Evolutionary conservation across 2,113 vertebrate genomes (phyloP).

Genomic region (Mystacornis crossleyi): DNA sequence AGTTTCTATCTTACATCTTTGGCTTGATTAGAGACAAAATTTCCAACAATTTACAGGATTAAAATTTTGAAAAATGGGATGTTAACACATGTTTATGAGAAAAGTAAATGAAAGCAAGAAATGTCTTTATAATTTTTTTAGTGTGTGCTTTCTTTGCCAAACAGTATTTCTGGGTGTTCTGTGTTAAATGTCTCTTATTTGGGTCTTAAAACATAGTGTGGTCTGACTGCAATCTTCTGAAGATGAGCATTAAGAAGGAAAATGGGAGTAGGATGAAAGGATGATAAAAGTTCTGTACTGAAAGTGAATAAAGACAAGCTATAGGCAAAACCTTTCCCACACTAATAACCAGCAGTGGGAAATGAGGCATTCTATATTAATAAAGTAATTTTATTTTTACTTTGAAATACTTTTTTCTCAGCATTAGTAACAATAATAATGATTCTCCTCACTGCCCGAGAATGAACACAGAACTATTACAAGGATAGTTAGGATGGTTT

Average conservation of each 20-base stretch:
- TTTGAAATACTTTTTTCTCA: constrained; percentile 13
- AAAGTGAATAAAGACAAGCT: constrained; percentile 38
- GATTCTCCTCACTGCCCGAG: neutral
- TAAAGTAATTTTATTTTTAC: constrained; percentile 5
- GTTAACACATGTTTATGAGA: neutral
- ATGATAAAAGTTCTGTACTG: neutral
- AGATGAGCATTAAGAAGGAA: constrained; percentile 4
- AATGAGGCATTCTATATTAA: constrained; percentile 2
- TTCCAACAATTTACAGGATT: neutral
- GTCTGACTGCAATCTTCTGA: neutral
- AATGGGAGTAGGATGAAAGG: constrained; percentile 5
- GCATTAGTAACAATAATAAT: constrained; percentile 22
- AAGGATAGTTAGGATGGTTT: neutral
- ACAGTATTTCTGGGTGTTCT: neutral
- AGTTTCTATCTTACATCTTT: neutral
- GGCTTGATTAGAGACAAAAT: neutral
- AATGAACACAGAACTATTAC: neutral
- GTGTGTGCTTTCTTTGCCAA: neutral
- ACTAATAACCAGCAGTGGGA: neutral
- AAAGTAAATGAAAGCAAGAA: neutral
- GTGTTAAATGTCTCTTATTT: neutral
- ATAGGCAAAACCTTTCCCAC: too few relatives aligned
- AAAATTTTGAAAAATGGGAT: neutral
- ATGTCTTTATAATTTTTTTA: neutral
- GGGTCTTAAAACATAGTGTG: neutral